phyloP scores from a whole-genome alignment of 2,113 vertebrate genomes.

The Carassius auratus region DNA sequence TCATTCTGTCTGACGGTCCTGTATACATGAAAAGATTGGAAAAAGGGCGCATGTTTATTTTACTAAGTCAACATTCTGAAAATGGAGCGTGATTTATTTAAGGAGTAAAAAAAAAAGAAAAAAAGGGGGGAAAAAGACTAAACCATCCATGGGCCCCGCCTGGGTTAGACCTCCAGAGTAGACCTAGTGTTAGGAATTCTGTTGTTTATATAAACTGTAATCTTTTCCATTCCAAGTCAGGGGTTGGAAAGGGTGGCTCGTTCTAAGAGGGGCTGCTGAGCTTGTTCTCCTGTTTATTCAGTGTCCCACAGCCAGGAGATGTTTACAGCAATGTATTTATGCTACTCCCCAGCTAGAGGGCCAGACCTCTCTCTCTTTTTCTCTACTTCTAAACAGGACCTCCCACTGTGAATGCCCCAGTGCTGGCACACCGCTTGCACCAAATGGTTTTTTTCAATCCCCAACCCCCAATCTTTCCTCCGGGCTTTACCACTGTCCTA shows the following conservation, averaged over 20 bases:
- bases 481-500: slow-evolving; percentile 47
- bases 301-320: slow-evolving; percentile 79
- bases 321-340: slow-evolving; percentile 84
- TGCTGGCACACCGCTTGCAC: slow-evolving; percentile 45
- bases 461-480: slow-evolving; percentile 44
- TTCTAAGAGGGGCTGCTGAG: slow-evolving; percentile 67
- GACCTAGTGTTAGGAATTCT: slow-evolving; percentile 80
- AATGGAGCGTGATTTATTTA: slow-evolving; percentile 65
- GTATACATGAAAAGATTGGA: slow-evolving; percentile 47
- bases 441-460: slow-evolving; percentile 54
- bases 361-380: slow-evolving; percentile 63
- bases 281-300: slow-evolving; percentile 82
- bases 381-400: slow-evolving; percentile 82
- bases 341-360: slow-evolving; percentile 76
- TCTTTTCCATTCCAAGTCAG: slow-evolving; percentile 83
- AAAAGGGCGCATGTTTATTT: slow-evolving; percentile 62
- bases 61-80: slow-evolving; percentile 65
- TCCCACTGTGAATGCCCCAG: slow-evolving; percentile 74
- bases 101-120: slow-evolving; percentile 51
- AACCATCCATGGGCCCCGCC: slow-evolving; percentile 61
- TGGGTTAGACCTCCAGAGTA: slow-evolving; percentile 77
- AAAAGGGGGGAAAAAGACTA: slow-evolving; percentile 28
- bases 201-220: slow-evolving; percentile 86
- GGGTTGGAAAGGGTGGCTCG: slow-evolving; percentile 67
- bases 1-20: slow-evolving; percentile 49